Conservation (phyloP, 1,140 invertebrate species). For the Bombus huntii region DNA sequence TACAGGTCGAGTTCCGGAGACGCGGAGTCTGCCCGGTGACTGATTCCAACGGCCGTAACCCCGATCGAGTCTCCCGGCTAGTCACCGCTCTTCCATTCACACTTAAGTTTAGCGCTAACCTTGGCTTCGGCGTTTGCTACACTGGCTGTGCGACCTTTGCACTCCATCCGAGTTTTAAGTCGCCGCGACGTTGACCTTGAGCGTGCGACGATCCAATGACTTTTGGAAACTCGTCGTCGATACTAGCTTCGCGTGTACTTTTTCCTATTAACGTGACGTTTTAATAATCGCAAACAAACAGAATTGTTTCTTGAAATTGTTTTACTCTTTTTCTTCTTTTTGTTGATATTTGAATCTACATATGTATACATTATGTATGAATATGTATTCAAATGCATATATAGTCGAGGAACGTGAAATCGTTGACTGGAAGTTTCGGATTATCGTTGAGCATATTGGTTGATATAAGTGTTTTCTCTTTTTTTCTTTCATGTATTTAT, state of each 20-base stretch:
- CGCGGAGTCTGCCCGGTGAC: neutral
- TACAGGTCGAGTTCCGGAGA: neutral
- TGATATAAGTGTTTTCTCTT: neutral
- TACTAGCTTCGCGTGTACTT: neutral
- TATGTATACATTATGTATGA: neutral
- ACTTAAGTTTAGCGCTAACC: conserved; percentile 54
- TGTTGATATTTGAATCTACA: neutral
- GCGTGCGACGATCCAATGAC: conserved; percentile 4
- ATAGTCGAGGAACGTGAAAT: neutral
- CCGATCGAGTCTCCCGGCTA: conserved; percentile 9
- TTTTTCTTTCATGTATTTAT: neutral
- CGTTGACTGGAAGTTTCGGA: neutral
- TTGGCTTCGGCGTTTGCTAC: conserved; percentile 73
- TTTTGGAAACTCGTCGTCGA: neutral
- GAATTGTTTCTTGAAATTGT: neutral
- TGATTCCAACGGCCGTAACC: conserved; percentile 43
- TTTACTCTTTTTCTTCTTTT: neutral
- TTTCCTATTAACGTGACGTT: neutral
- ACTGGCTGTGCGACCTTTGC: conserved; percentile 80
- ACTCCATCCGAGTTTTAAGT: conserved; percentile 81
- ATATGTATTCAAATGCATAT: neutral
- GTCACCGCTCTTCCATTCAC: conserved; percentile 24
- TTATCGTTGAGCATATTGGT: neutral
- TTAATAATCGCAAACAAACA: too few species aligned
- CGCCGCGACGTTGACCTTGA: conserved; percentile 33